phyloP scores from a whole-genome alignment of 2,113 vertebrate species.

The Prinia subflava region DNA sequence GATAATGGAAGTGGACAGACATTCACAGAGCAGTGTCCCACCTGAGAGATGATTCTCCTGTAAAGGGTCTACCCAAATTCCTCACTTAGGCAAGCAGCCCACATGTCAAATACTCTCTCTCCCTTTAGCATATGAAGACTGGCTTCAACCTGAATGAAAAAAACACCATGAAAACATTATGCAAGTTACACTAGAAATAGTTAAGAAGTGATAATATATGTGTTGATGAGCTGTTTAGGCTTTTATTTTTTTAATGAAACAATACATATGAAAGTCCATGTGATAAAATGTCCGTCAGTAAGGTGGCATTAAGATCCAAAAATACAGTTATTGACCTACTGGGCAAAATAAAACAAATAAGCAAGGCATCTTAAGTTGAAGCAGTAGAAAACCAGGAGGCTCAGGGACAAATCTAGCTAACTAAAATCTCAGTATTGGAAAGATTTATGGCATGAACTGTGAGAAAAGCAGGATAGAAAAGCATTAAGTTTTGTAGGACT shows the following conservation, averaged over 20 bases:
- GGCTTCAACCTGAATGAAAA: neutral
- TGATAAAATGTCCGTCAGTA: neutral
- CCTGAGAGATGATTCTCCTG: neutral
- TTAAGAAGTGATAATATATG: rapidly evolving
- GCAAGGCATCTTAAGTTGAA: neutral
- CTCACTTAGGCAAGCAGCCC: neutral
- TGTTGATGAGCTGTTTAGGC: neutral
- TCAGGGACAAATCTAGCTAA: neutral
- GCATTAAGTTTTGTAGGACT: neutral
- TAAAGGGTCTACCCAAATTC: neutral
- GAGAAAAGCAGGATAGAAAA: neutral
- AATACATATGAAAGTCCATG: neutral
- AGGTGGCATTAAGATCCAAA: neutral
- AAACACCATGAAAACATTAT: neutral
- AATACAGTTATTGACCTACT: neutral
- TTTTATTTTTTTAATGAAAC: neutral
- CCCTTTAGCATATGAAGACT: neutral
- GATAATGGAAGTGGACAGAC: neutral
- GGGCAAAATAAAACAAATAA: neutral
- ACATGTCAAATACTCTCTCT: neutral
- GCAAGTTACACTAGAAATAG: neutral
- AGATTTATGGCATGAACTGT: neutral
- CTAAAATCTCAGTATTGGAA: neutral
- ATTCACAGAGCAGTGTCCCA: neutral
- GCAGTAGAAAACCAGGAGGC: neutral